Percentiles rank a stretch among this genome's conserved stretches.
phyloP scores from a whole-genome alignment of 2,888 invertebrate species.

The Didymodactylos carnosus region DNA sequence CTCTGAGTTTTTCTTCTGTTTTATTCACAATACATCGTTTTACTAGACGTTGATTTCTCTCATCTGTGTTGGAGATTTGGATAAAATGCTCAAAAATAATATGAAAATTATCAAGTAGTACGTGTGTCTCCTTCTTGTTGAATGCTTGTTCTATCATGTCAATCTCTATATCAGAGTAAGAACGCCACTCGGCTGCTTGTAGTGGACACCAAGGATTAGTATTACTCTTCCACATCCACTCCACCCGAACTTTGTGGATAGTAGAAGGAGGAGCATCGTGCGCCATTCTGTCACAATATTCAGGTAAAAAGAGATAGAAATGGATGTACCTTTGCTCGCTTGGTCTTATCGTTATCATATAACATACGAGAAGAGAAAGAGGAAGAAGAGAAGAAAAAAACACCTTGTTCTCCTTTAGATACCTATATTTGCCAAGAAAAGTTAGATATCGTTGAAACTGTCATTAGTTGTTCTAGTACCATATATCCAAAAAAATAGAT shows the following conservation, averaged over 20 bases:
- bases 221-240: neutral
- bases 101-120: neutral
- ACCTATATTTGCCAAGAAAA: too few species aligned
- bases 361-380: too few species aligned
- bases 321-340: too few species aligned
- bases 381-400: too few species aligned
- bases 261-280: too few species aligned
- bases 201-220: neutral
- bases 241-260: neutral
- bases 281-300: too few species aligned
- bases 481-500: too few species aligned
- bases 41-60: neutral
- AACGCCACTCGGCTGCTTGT: neutral
- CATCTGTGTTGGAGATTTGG: neutral
- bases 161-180: neutral
- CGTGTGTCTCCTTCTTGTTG: neutral
- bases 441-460: too few species aligned
- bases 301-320: too few species aligned
- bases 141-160: neutral
- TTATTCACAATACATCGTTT: neutral
- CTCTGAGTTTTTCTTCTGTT: neutral
- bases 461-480: too few species aligned
- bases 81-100: neutral
- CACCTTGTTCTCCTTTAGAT: too few species aligned
- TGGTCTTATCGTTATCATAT: too few species aligned